phyloP scores from a whole-genome alignment of 1,140 invertebrate genomes.

The Scaptomyza montana region DNA sequence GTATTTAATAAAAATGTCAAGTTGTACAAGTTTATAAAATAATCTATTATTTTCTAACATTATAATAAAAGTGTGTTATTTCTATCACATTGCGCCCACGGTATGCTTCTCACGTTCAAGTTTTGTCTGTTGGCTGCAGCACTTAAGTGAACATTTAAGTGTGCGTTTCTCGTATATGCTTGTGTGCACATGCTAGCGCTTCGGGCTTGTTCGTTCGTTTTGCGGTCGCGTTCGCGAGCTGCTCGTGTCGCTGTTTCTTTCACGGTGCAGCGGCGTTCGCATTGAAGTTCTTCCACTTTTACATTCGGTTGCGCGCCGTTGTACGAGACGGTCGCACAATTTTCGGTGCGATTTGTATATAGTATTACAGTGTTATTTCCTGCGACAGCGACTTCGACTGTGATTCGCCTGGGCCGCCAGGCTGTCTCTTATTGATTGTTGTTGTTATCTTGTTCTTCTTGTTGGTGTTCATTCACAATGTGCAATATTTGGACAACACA shows the following conservation, averaged over 20 bases:
- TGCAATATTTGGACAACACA: conserved; percentile 30
- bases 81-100: conserved; percentile 29
- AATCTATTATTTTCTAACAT: too few species aligned
- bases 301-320: conserved; percentile 82
- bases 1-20: too few species aligned
- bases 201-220: conserved; percentile 30
- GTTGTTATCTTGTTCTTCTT: conserved; percentile 17
- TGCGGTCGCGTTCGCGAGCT: conserved; percentile 34
- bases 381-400: conserved; percentile 10
- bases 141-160: conserved; percentile 23
- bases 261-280: conserved; percentile 44
- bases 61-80: not conserved
- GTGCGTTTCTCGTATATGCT: not conserved
- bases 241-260: conserved; percentile 48
- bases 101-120: conserved; percentile 32
- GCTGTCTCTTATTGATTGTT: conserved; percentile 25
- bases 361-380: not conserved
- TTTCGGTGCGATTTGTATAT: conserved; percentile 66
- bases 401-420: conserved; percentile 38
- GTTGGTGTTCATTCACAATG: conserved; percentile 22
- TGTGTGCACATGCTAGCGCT: conserved; percentile 10
- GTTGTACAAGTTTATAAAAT: not conserved
- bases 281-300: conserved; percentile 65
- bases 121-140: conserved; percentile 26
- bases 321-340: conserved; percentile 79